Base-by-base conservation (phyloP, 2,888 invertebrate genomes). In the Acrobasis repandana region DNA sequence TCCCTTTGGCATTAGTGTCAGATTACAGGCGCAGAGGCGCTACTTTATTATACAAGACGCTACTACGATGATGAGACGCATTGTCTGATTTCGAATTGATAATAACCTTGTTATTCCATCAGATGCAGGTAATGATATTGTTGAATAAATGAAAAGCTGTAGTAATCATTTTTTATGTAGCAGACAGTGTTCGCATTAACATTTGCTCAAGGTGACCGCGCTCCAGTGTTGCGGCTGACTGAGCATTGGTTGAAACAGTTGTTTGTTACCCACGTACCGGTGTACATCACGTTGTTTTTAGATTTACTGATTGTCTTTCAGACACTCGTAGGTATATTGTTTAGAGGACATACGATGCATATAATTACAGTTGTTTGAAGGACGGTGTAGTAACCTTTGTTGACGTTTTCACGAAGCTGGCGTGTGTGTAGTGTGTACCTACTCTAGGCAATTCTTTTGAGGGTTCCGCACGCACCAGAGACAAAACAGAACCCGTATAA, bases 191-290 rank as follows among this genome's bases (percentile, higher is more conserved):
- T 82, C 80, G 86, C 85, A 86, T 88, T 90, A 89, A 85, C 88
- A 90, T 91, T 88, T 82, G 83, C 81, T 84, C 90, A 91, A 91
- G 91, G 91, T 90, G 90, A 91, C 88, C 88, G 86, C 77, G 81
- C 80, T 79, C 80, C 75, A 77, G 76, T 79, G 90, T 88, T 79
- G 85, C 88, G 90, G 83, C 85, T 91, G 85, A 91, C 83, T 89
- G 90, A 86, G 75, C 89, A 88, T 87, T 83, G 83, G 77, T 82
- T 79, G 77, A 79, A 85, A 80, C 80, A 80, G 76, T 76, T 75
- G 75, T 77, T 77, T 77, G 72, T 76, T 76, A 75, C 74, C 54
- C 38, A 74, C 71, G 80, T 81, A 79, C 70, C 48, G 48, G 49
- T 70, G 67, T 72, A 72, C 77, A 78, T 78, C 76, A 72, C 74